Evolutionary conservation across 2,113 vertebrate species (phyloP), one percentile per base, ranked within the genome.

Genomic region (Geococcyx californianus): DNA sequence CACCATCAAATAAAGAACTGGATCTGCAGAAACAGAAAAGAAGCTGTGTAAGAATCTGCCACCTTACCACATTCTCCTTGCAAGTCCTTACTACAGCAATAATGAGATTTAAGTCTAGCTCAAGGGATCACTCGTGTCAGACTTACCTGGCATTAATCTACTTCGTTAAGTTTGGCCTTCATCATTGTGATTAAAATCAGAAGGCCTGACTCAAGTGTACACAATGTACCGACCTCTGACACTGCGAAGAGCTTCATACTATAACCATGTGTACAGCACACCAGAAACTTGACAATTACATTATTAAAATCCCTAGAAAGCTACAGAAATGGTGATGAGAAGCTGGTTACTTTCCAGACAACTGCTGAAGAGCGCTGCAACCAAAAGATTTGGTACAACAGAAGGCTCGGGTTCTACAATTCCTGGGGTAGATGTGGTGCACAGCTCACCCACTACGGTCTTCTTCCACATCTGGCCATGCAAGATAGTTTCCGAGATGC

Each of bases 121-220:
- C 26, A 81, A 80, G 25, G 11, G 19, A 58, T 7, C 1, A 2
- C 29, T 31, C 14, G 4, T 3, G 1, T 63, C 54, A 75, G 56
- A 44, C 15, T 44, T 36, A 59, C 0, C 23, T 64, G 34, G 18
- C 44, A 40, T 13, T 62, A 42, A 76, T 3, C 24, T 36, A 25
- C 28, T 67, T 3, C 1, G 0, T 0, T 18, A 14, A 44, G 86
- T 83, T 54, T 9, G 62, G 45, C 13, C n/a, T 44, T 64, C 31
- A 25, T 2, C 7, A 0, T 0, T 36, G 28, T 15, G 38, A 45
- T 20, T 14, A 33, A 58, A 77, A 36, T 23, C 31, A 26, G 6
- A 3, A 55, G 76, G 20, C 0, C 20, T 2, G 14, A 51, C 31
- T 16, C n/a, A 16, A 5, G 17, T 8, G 31, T 54, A 68, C 29